Conservation (phyloP, 2,888 invertebrate genomes). For the Dichetophora obliterata region DNA sequence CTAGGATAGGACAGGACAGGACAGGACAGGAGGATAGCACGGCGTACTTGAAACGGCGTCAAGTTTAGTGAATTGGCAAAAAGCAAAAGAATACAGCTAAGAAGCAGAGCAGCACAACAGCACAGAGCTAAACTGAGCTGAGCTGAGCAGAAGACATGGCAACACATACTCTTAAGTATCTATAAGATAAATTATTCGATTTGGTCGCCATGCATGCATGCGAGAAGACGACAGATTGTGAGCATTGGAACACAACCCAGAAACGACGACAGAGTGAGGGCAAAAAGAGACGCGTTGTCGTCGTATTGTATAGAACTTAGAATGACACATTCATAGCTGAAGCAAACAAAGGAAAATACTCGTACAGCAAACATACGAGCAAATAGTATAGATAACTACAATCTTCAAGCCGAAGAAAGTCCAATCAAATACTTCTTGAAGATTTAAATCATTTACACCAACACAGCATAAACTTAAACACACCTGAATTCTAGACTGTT, state of each 20-base stretch:
- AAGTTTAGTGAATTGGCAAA: constrained; percentile 39
- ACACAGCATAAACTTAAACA: too few relatives aligned
- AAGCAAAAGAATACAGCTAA: constrained; percentile 30
- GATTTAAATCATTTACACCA: too few relatives aligned
- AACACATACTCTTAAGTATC: constrained; percentile 19
- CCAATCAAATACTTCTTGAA: too few relatives aligned
- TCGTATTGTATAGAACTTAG: background rate
- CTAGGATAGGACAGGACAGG: background rate
- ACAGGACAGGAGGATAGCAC: background rate
- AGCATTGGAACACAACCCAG: too few relatives aligned
- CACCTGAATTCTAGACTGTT: too few relatives aligned
- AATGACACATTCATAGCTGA: constrained; percentile 8
- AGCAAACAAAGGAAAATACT: background rate
- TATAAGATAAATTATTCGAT: constrained; percentile 25
- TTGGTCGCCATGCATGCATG: constrained; percentile 19
- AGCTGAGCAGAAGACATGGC: background rate
- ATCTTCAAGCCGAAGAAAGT: too few relatives aligned
- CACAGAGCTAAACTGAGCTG: background rate
- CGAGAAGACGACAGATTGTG: constrained; percentile 12
- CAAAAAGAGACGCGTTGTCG: background rate
- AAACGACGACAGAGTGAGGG: too few relatives aligned
- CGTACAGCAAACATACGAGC: background rate
- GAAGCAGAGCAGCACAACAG: background rate
- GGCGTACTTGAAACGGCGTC: constrained; percentile 33
- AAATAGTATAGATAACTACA: too few relatives aligned